phyloP scores from a whole-genome alignment of 2,113 vertebrate genomes.

The Chrysemys picta region DNA sequence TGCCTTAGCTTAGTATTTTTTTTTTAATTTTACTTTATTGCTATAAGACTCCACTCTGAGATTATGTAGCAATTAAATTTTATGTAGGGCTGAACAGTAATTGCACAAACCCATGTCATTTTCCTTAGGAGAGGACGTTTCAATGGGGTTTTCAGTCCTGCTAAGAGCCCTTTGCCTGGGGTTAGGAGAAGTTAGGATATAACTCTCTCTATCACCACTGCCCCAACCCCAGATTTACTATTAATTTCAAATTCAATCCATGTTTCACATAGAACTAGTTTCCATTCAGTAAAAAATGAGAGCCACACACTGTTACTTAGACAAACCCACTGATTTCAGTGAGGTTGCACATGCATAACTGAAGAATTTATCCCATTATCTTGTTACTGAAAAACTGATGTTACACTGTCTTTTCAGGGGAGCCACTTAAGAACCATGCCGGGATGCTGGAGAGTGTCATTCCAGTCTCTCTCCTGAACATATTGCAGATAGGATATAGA shows the following conservation, averaged over 20 bases:
- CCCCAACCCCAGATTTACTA: not conserved
- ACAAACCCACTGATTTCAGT: not conserved
- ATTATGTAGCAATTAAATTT: not conserved
- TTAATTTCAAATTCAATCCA: not conserved
- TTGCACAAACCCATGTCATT: not conserved
- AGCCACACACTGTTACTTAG: not conserved
- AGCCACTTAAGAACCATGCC: not conserved
- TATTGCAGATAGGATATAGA: not conserved
- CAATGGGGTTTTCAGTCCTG: not conserved
- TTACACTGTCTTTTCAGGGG: not conserved
- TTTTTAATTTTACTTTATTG: constrained; percentile 1
- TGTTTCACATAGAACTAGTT: not conserved
- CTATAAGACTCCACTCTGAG: not conserved
- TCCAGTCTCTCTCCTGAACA: not conserved
- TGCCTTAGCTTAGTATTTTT: not conserved
- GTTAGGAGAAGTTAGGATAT: not conserved
- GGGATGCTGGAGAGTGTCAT: not conserved
- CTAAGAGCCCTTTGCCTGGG: not conserved
- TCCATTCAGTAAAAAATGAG: not conserved
- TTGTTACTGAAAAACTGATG: not conserved
- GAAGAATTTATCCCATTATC: not conserved
- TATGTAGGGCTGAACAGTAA: not conserved
- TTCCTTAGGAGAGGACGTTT: not conserved
- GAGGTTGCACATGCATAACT: not conserved
- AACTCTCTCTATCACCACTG: not conserved